phyloP scores from a whole-genome alignment of 2,113 vertebrate genomes.

The Dicaeum eximium region DNA sequence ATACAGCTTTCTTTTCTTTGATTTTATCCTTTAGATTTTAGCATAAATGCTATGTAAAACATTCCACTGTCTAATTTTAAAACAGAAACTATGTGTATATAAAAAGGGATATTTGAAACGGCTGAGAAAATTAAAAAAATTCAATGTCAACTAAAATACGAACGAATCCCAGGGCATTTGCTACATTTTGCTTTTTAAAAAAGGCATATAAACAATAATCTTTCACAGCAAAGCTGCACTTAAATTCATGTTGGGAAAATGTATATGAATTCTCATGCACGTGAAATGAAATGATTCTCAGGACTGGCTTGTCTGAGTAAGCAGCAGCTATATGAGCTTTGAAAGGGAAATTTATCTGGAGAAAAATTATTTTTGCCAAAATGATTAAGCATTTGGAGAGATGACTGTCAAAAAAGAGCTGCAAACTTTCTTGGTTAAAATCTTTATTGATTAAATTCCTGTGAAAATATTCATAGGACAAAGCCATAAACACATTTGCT shows the following conservation, averaged over 20 bases:
- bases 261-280: background rate
- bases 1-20: background rate
- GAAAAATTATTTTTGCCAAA: constrained; percentile 50
- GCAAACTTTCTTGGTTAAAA: constrained; percentile 43
- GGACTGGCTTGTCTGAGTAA: background rate
- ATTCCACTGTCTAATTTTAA: constrained; percentile 8
- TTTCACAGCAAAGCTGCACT: constrained; percentile 7
- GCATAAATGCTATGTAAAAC: constrained; percentile 14
- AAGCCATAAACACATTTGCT: constrained; percentile 7
- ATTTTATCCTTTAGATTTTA: background rate
- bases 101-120: constrained; percentile 32
- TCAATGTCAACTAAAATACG: background rate
- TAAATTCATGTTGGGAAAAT: background rate
- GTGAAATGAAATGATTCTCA: constrained; percentile 22
- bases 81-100: background rate
- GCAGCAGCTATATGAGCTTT: constrained; percentile 2
- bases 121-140: constrained; percentile 37
- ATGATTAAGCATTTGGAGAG: constrained; percentile 35
- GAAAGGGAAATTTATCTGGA: constrained; percentile 37
- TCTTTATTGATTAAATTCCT: constrained; percentile 31
- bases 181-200: constrained; percentile 28
- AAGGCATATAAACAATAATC: constrained; percentile 46
- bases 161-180: constrained; percentile 24
- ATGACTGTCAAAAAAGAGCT: constrained; percentile 22
- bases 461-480: constrained; percentile 30